Evolutionary conservation across 2,113 vertebrate species (phyloP), one percentile per base, ranked within the genome.

Genomic region (Junco hyemalis): DNA sequence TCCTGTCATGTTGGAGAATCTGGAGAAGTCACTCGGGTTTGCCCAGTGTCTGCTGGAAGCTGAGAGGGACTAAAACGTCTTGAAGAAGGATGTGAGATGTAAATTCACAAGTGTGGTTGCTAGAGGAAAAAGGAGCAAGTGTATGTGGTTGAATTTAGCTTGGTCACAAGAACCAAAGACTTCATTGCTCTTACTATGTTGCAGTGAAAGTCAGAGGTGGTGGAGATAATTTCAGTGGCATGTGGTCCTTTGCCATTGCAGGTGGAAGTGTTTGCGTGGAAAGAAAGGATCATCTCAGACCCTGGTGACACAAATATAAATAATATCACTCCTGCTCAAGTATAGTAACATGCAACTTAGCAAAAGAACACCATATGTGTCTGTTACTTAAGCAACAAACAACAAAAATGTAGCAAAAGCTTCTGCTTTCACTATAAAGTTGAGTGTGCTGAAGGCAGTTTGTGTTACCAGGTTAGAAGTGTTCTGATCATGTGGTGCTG

Each of bases 321-420:
- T 14, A 53, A 29, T 13, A n/a, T 12, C n/a, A 9, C 14, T 76
- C 23, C 45, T 54, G 22, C 6, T 90, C 48, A 54, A 66, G 42
- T 70, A 29, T 1, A 5, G 13, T 60, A 51, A 29, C 1, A 1
- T 16, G n/a, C 29, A 60, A 1, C 24, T 68, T 76, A 2, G 23
- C 47, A 63, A 83, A 88, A 51, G 20, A 35, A 24, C 7, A 24
- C 6, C 3, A 0, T 31, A 8, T 2, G 0, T 36, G 9, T 65
- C 16, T 42, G 12, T n/a, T 57, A 23, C 13, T 83, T 42, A 40
- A 57, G 17, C 9, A 61, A 23, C 8, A 60, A 65, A 42, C 19
- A n/a, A 9, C 2, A 36, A 42, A 83, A 57, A 47, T 14, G 12
- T 26, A 33, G 50, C 21, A 45, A 35, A 71, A 60, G 6, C 2